Evolutionary conservation across 2,888 invertebrate species (phyloP).

Genomic region (Geophilus truncorum): DNA sequence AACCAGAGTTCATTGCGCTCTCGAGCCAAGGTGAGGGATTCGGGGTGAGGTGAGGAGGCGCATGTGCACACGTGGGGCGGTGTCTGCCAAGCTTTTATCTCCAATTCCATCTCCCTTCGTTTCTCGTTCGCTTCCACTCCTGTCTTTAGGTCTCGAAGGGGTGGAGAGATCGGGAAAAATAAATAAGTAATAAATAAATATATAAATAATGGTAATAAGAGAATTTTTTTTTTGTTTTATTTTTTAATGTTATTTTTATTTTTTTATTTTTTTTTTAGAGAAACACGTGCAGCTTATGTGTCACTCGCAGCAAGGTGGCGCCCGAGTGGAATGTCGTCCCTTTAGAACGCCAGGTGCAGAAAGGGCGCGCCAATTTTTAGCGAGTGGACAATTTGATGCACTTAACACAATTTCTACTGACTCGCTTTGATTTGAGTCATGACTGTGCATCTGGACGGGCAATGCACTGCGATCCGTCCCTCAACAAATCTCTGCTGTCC

Average conservation of each 20-base stretch:
- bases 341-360: neutral
- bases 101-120: neutral
- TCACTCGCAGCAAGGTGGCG: neutral
- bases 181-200: neutral
- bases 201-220: neutral
- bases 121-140: neutral
- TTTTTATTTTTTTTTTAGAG: neutral
- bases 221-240: neutral
- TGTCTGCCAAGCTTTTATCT: neutral
- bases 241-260: too few relatives aligned
- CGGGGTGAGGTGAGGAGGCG: neutral
- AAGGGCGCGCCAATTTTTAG: neutral
- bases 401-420: neutral
- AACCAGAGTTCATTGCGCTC: neutral
- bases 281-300: neutral
- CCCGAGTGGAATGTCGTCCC: neutral
- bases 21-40: neutral
- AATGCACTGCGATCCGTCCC: neutral
- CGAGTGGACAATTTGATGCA: neutral
- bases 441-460: neutral
- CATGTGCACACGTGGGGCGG: neutral
- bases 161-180: neutral
- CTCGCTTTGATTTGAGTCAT: neutral
- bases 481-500: too few relatives aligned
- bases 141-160: neutral